Conservation (phyloP, 2,113 vertebrate genomes). For the Panthera leo region DNA sequence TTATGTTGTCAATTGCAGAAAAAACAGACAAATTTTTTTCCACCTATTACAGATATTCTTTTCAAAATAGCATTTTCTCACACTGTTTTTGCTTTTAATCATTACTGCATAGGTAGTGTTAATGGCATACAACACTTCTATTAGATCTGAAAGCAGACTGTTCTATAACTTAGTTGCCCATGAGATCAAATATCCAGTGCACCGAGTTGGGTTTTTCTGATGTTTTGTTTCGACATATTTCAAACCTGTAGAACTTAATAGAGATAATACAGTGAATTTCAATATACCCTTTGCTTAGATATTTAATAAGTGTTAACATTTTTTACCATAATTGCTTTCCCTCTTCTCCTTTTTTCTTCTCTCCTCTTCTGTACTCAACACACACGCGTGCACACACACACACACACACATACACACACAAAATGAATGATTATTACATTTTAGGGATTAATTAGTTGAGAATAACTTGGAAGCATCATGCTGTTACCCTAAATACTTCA, state of each 20-base stretch:
- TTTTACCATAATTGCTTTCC: neutral
- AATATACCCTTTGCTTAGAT: neutral
- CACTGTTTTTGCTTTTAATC: neutral
- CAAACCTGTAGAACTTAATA: neutral
- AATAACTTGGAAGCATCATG: neutral
- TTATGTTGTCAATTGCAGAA: neutral
- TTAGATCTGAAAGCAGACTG: neutral
- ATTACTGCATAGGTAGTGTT: neutral
- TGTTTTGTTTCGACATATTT: constrained; percentile 29
- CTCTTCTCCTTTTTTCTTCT: neutral
- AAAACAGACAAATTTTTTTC: neutral
- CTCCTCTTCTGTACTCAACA: neutral
- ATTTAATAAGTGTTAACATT: constrained; percentile 3
- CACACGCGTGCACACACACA: neutral
- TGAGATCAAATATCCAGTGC: neutral
- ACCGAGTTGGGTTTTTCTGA: neutral
- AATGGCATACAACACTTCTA: neutral
- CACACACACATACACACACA: neutral
- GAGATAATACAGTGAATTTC: neutral
- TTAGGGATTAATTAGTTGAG: neutral
- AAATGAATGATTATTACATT: neutral
- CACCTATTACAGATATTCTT: neutral
- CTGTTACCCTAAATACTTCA: neutral
- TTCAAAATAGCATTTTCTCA: neutral
- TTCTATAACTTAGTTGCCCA: neutral